A percentile compares a stretch with the other conserved stretches of the same genome.
Evolutionary conservation across 2,888 invertebrate genomes (phyloP).

Genomic region (Philhelius pedissequus): DNA sequence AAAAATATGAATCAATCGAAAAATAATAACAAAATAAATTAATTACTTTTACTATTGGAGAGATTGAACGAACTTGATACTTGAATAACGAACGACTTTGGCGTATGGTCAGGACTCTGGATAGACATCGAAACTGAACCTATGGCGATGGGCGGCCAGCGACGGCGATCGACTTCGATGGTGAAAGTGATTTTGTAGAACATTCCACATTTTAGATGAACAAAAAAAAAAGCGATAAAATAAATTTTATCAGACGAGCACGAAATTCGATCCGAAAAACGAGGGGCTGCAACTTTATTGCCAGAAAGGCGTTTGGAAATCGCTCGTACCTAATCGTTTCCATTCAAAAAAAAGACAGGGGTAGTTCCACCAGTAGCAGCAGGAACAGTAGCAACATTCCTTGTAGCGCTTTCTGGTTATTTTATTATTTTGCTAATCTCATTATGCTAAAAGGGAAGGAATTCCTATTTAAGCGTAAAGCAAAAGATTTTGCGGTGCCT

Average conservation of each 20-base stretch:
- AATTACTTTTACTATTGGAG: conserved; percentile 23
- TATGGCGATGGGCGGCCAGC: background rate
- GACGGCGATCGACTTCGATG: background rate
- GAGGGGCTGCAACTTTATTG: background rate
- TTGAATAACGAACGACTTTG: background rate
- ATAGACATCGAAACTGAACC: background rate
- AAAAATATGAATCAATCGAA: conserved; percentile 4
- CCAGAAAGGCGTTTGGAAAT: background rate
- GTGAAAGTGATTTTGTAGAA: conserved; percentile 11
- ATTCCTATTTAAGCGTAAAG: conserved; percentile 16
- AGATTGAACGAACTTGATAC: background rate
- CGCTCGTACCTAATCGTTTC: conserved; percentile 3
- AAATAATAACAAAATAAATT: conserved; percentile 33
- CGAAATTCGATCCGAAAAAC: conserved; percentile 3
- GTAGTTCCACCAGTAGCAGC: background rate
- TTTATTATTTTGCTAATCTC: conserved; percentile 57
- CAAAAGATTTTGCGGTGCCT: background rate
- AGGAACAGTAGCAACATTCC: background rate
- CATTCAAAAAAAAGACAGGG: background rate
- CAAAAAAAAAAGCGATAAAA: background rate
- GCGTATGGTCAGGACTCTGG: background rate
- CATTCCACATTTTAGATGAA: background rate
- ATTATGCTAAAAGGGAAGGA: conserved; percentile 35
- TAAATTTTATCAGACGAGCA: conserved; percentile 6
- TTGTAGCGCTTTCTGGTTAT: conserved; percentile 12